A percentile compares a stretch with the other conserved stretches of the same genome.
Evolutionary conservation across 2,888 invertebrate genomes (phyloP).

Genomic region (Psylliodes chrysocephalus): DNA sequence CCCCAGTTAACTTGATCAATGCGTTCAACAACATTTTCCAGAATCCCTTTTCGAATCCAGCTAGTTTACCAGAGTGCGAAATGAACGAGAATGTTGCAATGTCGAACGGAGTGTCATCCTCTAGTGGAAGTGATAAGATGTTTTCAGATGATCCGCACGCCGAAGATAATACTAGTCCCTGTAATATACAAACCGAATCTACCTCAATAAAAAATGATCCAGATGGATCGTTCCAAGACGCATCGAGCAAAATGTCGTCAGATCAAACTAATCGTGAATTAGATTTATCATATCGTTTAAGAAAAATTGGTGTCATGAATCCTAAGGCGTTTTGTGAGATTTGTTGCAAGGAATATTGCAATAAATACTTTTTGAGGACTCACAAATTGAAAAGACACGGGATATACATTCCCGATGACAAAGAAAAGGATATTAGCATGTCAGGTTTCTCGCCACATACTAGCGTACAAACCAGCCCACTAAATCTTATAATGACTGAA

Average conservation of each 20-base stretch:
- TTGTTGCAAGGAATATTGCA: slow-evolving; percentile 93
- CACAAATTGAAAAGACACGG: slow-evolving; percentile 96
- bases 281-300: slow-evolving; percentile 79
- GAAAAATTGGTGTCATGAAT: slow-evolving; percentile 82
- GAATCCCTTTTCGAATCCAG: slow-evolving; percentile 77
- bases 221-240: slow-evolving; percentile 55
- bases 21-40: slow-evolving; percentile 77
- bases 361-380: slow-evolving; percentile 90
- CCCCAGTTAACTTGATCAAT: slow-evolving; percentile 51
- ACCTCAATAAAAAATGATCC: slow-evolving; percentile 60
- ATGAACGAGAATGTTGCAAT: slow-evolving; percentile 50
- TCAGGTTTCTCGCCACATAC: slow-evolving; percentile 51
- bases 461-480: slow-evolving; percentile 77
- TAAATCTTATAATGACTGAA: slow-evolving; percentile 80
- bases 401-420: slow-evolving; percentile 74
- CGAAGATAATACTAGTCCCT: slow-evolving; percentile 60
- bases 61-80: slow-evolving; percentile 53
- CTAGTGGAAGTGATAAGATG: slow-evolving; percentile 56
- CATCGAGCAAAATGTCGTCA: slow-evolving; percentile 60
- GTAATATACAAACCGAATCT: slow-evolving; percentile 59
- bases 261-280: slow-evolving; percentile 70
- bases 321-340: slow-evolving; percentile 94
- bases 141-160: slow-evolving; percentile 52
- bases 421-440: slow-evolving; percentile 63
- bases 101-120: slow-evolving; percentile 49